Percentiles rank a stretch among this genome's conserved stretches.
Evolutionary conservation across 2,888 invertebrate genomes (phyloP).

Genomic region (Aphidius colemani): DNA sequence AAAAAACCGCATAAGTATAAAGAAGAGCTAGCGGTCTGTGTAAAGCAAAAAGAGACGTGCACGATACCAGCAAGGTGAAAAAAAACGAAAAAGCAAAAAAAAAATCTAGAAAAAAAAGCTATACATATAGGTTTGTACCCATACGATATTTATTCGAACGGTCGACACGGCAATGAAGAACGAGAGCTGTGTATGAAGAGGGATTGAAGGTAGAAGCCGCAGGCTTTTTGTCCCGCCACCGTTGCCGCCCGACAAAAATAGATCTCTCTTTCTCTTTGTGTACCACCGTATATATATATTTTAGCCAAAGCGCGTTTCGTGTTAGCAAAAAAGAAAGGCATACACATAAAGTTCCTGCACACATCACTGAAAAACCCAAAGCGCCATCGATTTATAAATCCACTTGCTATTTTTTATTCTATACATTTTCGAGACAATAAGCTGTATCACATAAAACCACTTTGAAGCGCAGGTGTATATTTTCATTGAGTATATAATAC

Average conservation of each 20-base stretch:
- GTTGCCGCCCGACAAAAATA: constrained; percentile 54
- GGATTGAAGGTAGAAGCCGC: constrained; percentile 49
- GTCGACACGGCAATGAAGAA: constrained; percentile 32
- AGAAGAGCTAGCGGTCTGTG: constrained; percentile 40
- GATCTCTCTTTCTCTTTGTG: constrained; percentile 42
- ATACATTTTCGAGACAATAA: too few species aligned
- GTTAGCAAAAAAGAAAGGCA: not conserved
- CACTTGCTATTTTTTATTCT: too few species aligned
- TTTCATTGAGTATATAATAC: too few species aligned
- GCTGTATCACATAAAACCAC: too few species aligned
- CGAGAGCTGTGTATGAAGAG: constrained; percentile 28
- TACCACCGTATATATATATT: constrained; percentile 1
- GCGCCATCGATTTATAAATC: too few species aligned
- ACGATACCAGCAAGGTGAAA: constrained; percentile 37
- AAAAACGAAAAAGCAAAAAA: constrained; percentile 38
- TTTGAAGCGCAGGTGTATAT: too few species aligned
- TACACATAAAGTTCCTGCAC: constrained; percentile 6
- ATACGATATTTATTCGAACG: constrained; percentile 30
- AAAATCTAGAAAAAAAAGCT: constrained; percentile 27
- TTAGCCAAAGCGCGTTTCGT: not conserved
- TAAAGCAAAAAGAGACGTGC: constrained; percentile 49
- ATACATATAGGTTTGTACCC: constrained; percentile 11
- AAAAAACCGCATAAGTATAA: constrained; percentile 28
- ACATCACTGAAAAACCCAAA: not conserved
- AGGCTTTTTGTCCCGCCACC: constrained; percentile 58